phyloP scores from a whole-genome alignment of 1,140 invertebrate genomes.

The Tetragnatha versicolor region DNA sequence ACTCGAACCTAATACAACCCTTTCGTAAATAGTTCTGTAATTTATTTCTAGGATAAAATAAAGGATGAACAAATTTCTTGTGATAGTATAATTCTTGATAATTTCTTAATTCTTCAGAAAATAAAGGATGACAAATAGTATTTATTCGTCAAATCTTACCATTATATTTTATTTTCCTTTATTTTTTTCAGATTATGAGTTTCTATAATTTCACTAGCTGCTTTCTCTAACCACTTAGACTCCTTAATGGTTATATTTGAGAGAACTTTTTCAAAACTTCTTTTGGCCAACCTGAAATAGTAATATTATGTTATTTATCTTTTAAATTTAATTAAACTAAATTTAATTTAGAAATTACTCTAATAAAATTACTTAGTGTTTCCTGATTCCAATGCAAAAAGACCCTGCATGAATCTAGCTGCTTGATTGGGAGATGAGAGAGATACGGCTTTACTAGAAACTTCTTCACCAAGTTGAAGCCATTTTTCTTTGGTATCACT shows the following conservation, averaged over 20 bases:
- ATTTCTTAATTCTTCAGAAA: too few species aligned
- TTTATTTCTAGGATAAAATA: too few species aligned
- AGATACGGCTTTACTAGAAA: slow-evolving; percentile 35
- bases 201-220: background rate
- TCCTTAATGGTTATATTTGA: background rate
- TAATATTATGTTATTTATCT: background rate
- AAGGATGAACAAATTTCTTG: too few species aligned
- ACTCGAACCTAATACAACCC: too few species aligned
- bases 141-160: too few species aligned
- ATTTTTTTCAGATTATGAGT: slow-evolving; percentile 1
- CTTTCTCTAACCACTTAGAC: slow-evolving; percentile 18
- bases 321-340: background rate
- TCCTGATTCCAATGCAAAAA: slow-evolving; percentile 39
- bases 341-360: too few species aligned
- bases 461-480: slow-evolving; percentile 36
- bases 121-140: too few species aligned
- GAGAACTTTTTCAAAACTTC: slow-evolving; percentile 36
- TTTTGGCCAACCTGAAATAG: slow-evolving; percentile 13
- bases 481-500: slow-evolving; percentile 34
- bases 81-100: too few species aligned
- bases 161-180: slow-evolving; percentile 7
- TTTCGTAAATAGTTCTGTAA: too few species aligned
- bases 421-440: slow-evolving; percentile 6
- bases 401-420: slow-evolving; percentile 33
- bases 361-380: slow-evolving; percentile 15